Evolutionary conservation across 1,140 invertebrate genomes (phyloP).

Genomic region (Bursaphelenchus mucronatus): DNA sequence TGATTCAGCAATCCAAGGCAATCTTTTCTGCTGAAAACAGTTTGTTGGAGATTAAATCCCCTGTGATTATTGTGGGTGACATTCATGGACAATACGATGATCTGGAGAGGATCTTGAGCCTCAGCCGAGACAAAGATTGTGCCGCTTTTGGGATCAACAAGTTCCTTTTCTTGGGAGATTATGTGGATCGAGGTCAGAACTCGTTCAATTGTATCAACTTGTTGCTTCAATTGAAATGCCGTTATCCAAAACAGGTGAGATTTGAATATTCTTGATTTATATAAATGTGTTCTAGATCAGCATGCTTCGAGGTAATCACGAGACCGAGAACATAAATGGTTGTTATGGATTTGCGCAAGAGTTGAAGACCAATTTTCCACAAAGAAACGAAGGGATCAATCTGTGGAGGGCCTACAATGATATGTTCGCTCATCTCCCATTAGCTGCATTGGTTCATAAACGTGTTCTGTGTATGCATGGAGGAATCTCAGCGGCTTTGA

Average conservation of each 20-base stretch:
- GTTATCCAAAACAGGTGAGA: slow-evolving; percentile 69
- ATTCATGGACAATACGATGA: slow-evolving; percentile 27
- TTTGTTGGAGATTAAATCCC: slow-evolving; percentile 22
- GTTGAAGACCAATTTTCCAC: slow-evolving; percentile 65
- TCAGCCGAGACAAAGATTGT: not conserved
- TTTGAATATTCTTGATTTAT: slow-evolving; percentile 59
- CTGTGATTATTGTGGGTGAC: slow-evolving; percentile 26
- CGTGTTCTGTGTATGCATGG: slow-evolving; percentile 68
- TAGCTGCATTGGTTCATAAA: slow-evolving; percentile 77
- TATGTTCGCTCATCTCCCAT: slow-evolving; percentile 54
- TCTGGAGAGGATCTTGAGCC: slow-evolving; percentile 9
- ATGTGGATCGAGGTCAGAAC: slow-evolving; percentile 81
- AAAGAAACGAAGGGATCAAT: slow-evolving; percentile 48
- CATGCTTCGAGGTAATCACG: slow-evolving; percentile 69
- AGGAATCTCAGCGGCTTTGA: slow-evolving; percentile 73
- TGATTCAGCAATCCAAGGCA: slow-evolving; percentile 1
- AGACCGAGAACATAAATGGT: slow-evolving; percentile 68
- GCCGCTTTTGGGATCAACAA: not conserved
- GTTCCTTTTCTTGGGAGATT: slow-evolving; percentile 65
- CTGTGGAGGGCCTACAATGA: slow-evolving; percentile 66
- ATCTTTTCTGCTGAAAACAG: slow-evolving; percentile 17
- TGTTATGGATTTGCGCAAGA: slow-evolving; percentile 62
- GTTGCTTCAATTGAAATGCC: slow-evolving; percentile 65
- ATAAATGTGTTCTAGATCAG: slow-evolving; percentile 56
- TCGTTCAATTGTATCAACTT: slow-evolving; percentile 68